Conservation (phyloP, 2,888 invertebrate genomes). For the Criorhina ranunculi region DNA sequence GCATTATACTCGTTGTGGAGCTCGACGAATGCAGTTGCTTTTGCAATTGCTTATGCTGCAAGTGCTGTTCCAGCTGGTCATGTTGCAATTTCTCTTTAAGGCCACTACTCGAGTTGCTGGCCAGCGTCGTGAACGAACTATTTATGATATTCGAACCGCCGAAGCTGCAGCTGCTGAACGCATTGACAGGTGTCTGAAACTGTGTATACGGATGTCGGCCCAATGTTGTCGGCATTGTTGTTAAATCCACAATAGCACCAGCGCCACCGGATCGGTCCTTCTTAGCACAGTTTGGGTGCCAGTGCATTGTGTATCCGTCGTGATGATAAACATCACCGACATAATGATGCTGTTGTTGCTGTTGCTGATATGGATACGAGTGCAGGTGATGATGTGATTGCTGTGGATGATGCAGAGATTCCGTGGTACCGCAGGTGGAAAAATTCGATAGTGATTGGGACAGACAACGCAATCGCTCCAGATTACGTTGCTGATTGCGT, state of each 20-base stretch:
- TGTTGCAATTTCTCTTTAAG: slow-evolving; percentile 82
- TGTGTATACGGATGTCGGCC: slow-evolving; percentile 82
- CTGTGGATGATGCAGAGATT: slow-evolving; percentile 79
- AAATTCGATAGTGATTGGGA: slow-evolving; percentile 84
- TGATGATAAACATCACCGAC: slow-evolving; percentile 63
- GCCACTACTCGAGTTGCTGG: slow-evolving; percentile 80
- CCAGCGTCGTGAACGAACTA: slow-evolving; percentile 81
- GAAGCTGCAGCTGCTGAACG: slow-evolving; percentile 77
- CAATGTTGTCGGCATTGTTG: slow-evolving; percentile 58
- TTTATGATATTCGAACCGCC: slow-evolving; percentile 78
- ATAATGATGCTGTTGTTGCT: slow-evolving; percentile 66
- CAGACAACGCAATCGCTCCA: slow-evolving; percentile 83
- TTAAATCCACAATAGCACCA: slow-evolving; percentile 56
- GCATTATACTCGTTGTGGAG: slow-evolving; percentile 82
- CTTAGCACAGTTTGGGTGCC: slow-evolving; percentile 67
- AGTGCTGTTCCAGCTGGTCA: slow-evolving; percentile 78
- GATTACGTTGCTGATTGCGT: slow-evolving; percentile 80
- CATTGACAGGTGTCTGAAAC: slow-evolving; percentile 78
- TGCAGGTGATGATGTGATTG: slow-evolving; percentile 74
- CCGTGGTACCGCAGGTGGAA: slow-evolving; percentile 78
- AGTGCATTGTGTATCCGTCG: slow-evolving; percentile 68
- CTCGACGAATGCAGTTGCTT: slow-evolving; percentile 81
- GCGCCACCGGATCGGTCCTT: slow-evolving; percentile 62
- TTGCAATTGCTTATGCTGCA: slow-evolving; percentile 79
- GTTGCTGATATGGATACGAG: slow-evolving; percentile 77